Evolutionary conservation across 2,888 invertebrate species (phyloP), one percentile per base, ranked within the genome.

Genomic region (Malthinus flaveolus): DNA sequence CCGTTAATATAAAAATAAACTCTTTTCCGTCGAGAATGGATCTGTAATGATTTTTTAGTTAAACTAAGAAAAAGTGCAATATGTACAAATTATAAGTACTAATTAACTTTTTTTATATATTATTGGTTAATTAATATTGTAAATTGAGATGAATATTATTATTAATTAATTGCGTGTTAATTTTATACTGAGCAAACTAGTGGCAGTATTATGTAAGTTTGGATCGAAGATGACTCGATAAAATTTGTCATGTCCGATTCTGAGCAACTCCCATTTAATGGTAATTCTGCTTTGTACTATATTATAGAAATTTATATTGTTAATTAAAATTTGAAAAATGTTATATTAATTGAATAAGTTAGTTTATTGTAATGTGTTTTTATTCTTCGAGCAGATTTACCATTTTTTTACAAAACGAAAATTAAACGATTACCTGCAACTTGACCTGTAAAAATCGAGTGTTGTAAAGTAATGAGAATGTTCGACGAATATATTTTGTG

Each of bases 61-160:
- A 73, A 73, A 73, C 75, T 72, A 73, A 42, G 39, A 23, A 71
- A 83, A 85, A 85, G 86, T 86, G 86, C 86, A 86, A 86, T 86
- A 86, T 86, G 85, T 86, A 86, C 85, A 86, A 86, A 86, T 85
- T 85, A 84, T 84, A 23, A 23, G 23, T 23, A 84, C 76, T 79
- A 78, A 78, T 71, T 78, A 77, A 23, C 48, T 54, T 48, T 66
- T 61, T 60, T 64, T 68, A 66, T 68, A 69, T 66, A 73, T 67
- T 69, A 73, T 72, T 73, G 73, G 73, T 72, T 73, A 73, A 72
- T 74, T 78, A 77, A 71, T 72, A 71, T 73, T 76, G 75, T 76
- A 77, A 78, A 77, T 76, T 71, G 71, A 74, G 70, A 74, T 69
- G 71, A 75, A 68, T 69, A 70, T 66, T 70, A 73, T 42, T 42